Evolutionary conservation across 2,113 vertebrate genomes (phyloP).

Genomic region (pig (Sus scrofa)): DNA sequence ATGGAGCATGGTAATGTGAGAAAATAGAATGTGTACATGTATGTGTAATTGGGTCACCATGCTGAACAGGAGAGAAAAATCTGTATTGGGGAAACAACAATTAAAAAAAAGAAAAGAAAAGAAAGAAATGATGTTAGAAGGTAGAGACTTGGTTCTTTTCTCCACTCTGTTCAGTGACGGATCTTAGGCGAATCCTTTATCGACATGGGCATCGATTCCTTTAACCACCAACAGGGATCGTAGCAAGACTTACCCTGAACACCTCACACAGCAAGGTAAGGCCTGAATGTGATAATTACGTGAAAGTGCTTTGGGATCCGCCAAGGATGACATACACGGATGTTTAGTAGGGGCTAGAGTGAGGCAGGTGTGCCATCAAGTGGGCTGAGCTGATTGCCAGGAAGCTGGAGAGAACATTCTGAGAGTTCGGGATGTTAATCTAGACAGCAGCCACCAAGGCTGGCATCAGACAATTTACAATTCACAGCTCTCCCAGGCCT

Average conservation of each 20-base stretch:
- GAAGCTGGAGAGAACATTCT: conserved; percentile 12
- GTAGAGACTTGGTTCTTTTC: not conserved
- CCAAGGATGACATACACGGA: not conserved
- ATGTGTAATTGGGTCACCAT: no score
- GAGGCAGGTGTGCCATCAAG: not conserved
- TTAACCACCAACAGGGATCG: not conserved
- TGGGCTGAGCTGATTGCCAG: not conserved
- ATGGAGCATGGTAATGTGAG: no score
- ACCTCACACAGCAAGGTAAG: not conserved
- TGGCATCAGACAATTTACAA: not conserved
- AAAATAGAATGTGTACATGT: no score
- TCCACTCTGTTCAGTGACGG: not conserved
- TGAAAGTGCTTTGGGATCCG: not conserved
- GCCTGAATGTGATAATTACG: not conserved
- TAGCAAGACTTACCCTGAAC: accelerated
- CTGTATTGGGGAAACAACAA: no score
- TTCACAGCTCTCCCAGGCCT: not conserved
- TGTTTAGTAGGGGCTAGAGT: not conserved
- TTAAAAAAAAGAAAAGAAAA: no score
- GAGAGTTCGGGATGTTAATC: not conserved
- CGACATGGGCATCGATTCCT: not conserved
- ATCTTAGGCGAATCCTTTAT: not conserved
- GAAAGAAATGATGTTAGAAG: not conserved
- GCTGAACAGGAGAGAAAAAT: no score
- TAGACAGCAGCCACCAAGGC: not conserved